Evolutionary conservation across 2,888 invertebrate species (phyloP), one percentile per base, ranked within the genome.

Genomic region (Epiblema foenella): DNA sequence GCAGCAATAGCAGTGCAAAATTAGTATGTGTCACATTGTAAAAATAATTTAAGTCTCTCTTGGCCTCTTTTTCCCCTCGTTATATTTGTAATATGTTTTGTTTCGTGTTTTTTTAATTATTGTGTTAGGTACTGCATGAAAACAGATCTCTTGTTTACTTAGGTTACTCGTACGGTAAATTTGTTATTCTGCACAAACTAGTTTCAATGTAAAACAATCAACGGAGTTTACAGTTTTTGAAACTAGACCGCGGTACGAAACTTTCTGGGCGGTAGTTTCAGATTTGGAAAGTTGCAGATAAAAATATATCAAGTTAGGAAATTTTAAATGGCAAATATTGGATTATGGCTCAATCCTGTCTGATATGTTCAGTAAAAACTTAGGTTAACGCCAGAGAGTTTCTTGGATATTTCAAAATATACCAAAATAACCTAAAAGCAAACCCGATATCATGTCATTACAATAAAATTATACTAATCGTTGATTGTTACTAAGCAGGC

Each of bases 131-230:
- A 60, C 24, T 2, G 9, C 20, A n/a, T 24, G 24, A 24, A 24
- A 24, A 24, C 24, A 24, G 24, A 2, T n/a, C 7, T 18, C 52
- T 20, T 20, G 52, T 54, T 24, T 64, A 54, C 52, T 54, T 39
- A 24, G 4, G 24, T 24, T 24, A 39, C 20, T 64, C 37, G 52
- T 15, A 24, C 39, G n/a, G 18, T 54, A 37, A 63, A 63, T 52
- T 63, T 39, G 52, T 64, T 39, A 54, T 64, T 24, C 54, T 11
- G 64, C 37, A 39, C 15, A 52, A 64, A 52, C 63, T 54, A 64
- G 39, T 24, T 64, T 39, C 39, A 64, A 64, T 64, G 68, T 37
- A 49, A 62, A 68, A 56, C 68, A 69, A 69, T 69, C 56, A 63
- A 56, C 49, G 0, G n/a, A 57, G 56, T 69, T 63, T 49, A 29